Percentiles rank a stretch among this genome's conserved stretches.
Conservation (phyloP, 2,113 vertebrate species). For the Sinocyclocheilus anshuiensis region DNA sequence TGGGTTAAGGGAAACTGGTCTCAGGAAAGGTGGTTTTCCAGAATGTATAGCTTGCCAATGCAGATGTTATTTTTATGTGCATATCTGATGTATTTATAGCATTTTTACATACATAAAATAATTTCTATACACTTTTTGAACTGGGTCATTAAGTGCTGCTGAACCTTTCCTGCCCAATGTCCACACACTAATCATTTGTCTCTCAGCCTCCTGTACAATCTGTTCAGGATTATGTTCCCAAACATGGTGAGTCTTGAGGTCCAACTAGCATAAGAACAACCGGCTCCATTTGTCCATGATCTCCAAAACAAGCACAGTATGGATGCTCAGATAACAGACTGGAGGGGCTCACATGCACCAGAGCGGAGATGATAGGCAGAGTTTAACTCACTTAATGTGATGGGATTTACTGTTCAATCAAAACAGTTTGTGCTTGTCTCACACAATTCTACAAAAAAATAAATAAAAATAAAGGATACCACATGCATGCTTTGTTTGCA, state of each 20-base stretch:
- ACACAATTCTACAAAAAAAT: background rate
- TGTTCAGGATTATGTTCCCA: slow-evolving; percentile 54
- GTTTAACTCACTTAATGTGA: background rate
- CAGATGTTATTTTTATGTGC: background rate
- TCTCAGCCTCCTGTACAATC: slow-evolving; percentile 45
- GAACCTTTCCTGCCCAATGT: slow-evolving; percentile 37
- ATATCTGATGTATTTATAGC: slow-evolving; percentile 1
- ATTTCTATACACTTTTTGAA: slow-evolving; percentile 23
- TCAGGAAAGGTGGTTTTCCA: background rate
- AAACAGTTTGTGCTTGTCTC: slow-evolving; percentile 23
- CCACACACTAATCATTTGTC: slow-evolving; percentile 36
- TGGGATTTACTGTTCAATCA: background rate
- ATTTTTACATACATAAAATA: background rate
- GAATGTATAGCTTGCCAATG: background rate
- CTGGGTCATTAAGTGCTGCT: slow-evolving; percentile 26
- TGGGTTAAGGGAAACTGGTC: background rate
- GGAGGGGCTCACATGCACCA: slow-evolving; percentile 36
- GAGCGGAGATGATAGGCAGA: slow-evolving; percentile 12
- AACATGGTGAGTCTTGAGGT: slow-evolving; percentile 43
- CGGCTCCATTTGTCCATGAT: slow-evolving; percentile 29
- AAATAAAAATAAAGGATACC: background rate
- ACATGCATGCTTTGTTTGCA: background rate
- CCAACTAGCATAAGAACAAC: slow-evolving; percentile 39
- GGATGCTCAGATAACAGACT: slow-evolving; percentile 47
- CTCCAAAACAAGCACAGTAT: slow-evolving; percentile 23